A percentile compares a stretch with the other conserved stretches of the same genome.
Conservation (phyloP, 1,140 invertebrate species). For the Leptinotarsa undecemlineata region DNA sequence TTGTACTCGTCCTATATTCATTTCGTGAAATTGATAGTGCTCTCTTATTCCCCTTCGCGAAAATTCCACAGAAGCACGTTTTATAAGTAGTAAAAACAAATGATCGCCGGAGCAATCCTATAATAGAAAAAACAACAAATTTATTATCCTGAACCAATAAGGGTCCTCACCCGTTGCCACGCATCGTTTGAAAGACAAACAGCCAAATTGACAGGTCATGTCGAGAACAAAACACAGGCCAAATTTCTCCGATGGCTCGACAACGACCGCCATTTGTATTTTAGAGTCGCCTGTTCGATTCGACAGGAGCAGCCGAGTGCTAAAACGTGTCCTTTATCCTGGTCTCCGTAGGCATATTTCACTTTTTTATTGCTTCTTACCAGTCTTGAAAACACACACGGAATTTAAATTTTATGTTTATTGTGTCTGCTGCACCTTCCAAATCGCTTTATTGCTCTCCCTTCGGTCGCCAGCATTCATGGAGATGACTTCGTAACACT, state of each 20-base stretch:
- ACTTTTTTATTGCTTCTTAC: constrained; percentile 24
- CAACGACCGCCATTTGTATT: constrained; percentile 14
- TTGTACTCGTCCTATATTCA: too few species aligned
- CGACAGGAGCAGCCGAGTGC: constrained; percentile 17
- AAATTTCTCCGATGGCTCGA: constrained; percentile 16
- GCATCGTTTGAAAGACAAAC: constrained; percentile 27
- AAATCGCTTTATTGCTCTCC: constrained; percentile 23
- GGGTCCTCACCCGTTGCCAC: constrained; percentile 12
- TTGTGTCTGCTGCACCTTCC: constrained; percentile 21
- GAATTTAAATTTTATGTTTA: constrained; percentile 29
- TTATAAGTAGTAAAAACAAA: constrained; percentile 8
- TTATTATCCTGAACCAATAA: constrained; percentile 25
- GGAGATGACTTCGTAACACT: not conserved
- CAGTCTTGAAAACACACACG: constrained; percentile 11
- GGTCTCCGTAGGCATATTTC: constrained; percentile 20
- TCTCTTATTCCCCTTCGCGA: not conserved
- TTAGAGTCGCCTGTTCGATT: not conserved
- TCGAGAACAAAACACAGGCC: constrained; percentile 15
- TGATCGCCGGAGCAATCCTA: not conserved
- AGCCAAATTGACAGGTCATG: constrained; percentile 28
- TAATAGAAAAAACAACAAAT: constrained; percentile 22
- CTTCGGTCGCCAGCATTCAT: not conserved
- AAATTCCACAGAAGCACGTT: constrained; percentile 1
- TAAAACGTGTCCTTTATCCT: constrained; percentile 25
- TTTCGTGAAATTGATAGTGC: too few species aligned